Evolutionary conservation across 1,140 invertebrate genomes (phyloP).

Genomic region (Musca vetustissima): DNA sequence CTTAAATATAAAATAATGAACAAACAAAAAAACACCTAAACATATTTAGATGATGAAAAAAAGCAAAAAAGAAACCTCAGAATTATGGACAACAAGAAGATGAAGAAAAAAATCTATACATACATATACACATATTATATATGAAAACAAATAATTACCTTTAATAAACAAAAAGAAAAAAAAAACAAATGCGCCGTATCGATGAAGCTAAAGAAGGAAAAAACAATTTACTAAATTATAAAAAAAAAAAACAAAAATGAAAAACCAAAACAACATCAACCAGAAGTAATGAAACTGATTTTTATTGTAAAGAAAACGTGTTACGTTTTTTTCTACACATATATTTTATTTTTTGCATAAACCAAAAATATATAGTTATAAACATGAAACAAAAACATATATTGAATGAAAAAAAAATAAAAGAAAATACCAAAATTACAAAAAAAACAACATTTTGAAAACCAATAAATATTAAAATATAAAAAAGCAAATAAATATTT

Average conservation of each 20-base stretch:
- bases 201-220: slow-evolving; percentile 18
- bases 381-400: slow-evolving; percentile 24
- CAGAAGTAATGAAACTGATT: slow-evolving; percentile 14
- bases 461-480: slow-evolving; percentile 28
- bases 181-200: slow-evolving; percentile 10
- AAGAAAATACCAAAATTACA: slow-evolving; percentile 12
- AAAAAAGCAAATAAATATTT: slow-evolving; percentile 24
- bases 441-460: slow-evolving; percentile 26
- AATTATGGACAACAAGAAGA: slow-evolving; percentile 39
- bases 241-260: too few species aligned
- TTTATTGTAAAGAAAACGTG: slow-evolving; percentile 21
- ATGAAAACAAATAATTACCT: neutral
- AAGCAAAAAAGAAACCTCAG: slow-evolving; percentile 58
- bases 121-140: slow-evolving; percentile 11
- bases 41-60: slow-evolving; percentile 26
- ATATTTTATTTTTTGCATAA: slow-evolving; percentile 23
- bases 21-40: slow-evolving; percentile 3
- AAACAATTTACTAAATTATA: slow-evolving; percentile 23
- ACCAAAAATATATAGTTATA: slow-evolving; percentile 34
- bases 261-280: neutral
- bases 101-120: slow-evolving; percentile 54
- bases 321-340: slow-evolving; percentile 26
- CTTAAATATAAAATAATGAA: slow-evolving; percentile 17
- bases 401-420: slow-evolving; percentile 5
- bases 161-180: slow-evolving; percentile 14